Conservation (phyloP, 2,797 vertebrate genomes). For the Pseudochirops corinnae region DNA sequence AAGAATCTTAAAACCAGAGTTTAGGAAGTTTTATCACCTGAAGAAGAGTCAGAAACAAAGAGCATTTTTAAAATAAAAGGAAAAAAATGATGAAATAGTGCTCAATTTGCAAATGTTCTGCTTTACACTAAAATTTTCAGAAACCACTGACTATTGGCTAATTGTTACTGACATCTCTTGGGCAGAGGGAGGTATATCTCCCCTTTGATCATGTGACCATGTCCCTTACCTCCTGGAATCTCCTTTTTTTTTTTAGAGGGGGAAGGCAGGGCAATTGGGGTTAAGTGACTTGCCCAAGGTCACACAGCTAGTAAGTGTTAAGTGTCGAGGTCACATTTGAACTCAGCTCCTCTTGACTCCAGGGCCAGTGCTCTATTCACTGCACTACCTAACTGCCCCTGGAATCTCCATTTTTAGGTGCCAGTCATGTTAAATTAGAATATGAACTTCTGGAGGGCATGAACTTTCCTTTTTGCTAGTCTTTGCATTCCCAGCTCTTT, state of each 20-base stretch:
- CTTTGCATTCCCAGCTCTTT: neutral
- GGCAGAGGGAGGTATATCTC: neutral
- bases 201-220: neutral
- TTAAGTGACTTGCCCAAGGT: no score
- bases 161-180: neutral
- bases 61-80: neutral
- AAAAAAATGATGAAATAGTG: neutral
- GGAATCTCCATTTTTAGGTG: neutral
- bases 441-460: neutral
- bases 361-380: no score
- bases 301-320: no score
- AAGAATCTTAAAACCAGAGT: neutral
- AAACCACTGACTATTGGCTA: neutral
- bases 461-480: neutral
- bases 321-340: no score
- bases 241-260: no score
- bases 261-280: no score
- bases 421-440: neutral
- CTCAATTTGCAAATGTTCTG: neutral
- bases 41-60: neutral
- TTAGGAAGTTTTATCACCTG: neutral
- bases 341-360: no score
- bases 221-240: neutral
- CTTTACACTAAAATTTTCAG: neutral
- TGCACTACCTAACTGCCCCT: no score